phyloP scores from a whole-genome alignment of 2,888 invertebrate species.

The Coremacera marginata region DNA sequence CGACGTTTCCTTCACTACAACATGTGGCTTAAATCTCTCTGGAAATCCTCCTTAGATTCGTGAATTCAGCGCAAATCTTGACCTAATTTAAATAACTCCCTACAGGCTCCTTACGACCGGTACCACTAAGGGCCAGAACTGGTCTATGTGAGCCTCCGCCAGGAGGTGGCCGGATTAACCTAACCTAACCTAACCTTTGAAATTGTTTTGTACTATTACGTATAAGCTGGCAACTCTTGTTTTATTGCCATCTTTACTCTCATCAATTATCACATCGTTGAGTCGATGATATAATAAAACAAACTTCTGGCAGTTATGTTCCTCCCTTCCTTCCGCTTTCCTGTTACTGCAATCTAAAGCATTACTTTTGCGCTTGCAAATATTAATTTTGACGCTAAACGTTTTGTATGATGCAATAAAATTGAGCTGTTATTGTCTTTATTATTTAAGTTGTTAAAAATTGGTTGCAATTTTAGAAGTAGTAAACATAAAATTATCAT shows the following conservation, averaged over 20 bases:
- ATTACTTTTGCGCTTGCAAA: background rate
- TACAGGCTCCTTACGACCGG: too few relatives aligned
- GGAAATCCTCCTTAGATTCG: too few relatives aligned
- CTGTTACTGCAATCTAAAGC: background rate
- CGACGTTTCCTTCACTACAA: too few relatives aligned
- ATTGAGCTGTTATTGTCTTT: background rate
- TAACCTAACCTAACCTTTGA: too few relatives aligned
- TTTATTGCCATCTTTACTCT: background rate
- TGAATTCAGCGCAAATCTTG: too few relatives aligned
- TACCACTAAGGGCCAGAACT: too few relatives aligned
- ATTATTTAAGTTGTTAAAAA: background rate
- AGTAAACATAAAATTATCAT: background rate
- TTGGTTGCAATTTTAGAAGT: background rate
- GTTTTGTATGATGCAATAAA: slow-evolving; percentile 15
- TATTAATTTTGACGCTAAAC: background rate
- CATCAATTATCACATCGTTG: slow-evolving; percentile 25
- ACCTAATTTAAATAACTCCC: too few relatives aligned
- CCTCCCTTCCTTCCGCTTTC: background rate
- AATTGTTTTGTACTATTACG: too few relatives aligned
- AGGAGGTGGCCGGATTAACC: too few relatives aligned
- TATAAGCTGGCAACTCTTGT: too few relatives aligned
- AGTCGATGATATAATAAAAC: background rate
- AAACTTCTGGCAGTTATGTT: background rate
- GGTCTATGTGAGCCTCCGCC: too few relatives aligned
- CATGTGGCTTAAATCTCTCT: too few relatives aligned